Conservation (phyloP, 2,797 vertebrate species). For the Simalia tracyae region DNA sequence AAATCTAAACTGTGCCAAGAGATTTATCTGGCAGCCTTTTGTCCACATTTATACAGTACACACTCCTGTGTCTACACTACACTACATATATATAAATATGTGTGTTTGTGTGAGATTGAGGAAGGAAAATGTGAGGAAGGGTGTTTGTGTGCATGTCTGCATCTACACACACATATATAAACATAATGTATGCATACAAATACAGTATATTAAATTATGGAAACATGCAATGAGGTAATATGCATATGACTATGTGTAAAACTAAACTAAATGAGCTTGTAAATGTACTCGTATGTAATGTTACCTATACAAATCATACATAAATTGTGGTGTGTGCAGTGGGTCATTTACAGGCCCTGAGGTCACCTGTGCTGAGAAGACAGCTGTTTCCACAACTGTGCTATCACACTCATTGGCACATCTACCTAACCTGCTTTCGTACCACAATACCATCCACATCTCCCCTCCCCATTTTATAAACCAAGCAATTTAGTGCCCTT, state of each 20-base stretch:
- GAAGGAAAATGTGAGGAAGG: background rate
- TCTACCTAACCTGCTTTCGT: background rate
- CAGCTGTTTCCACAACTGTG: background rate
- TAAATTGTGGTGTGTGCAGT: background rate
- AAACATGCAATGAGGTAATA: background rate
- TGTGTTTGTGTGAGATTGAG: background rate
- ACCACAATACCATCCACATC: background rate
- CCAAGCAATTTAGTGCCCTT: slow-evolving; percentile 1
- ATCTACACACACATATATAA: background rate
- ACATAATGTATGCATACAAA: background rate
- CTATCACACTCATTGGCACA: background rate
- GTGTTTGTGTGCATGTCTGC: background rate
- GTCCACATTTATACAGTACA: background rate
- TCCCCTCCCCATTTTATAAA: background rate
- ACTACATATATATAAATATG: background rate
- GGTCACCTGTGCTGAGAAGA: background rate
- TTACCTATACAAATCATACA: background rate
- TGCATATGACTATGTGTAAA: background rate
- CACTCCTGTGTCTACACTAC: background rate
- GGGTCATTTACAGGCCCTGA: background rate
- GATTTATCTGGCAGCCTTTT: background rate
- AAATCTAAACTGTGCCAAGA: background rate
- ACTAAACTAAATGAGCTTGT: background rate
- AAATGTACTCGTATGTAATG: background rate
- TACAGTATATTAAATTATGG: background rate